These are phyloP conservation scores for Acrocyrtus sp. DNA, from an alignment of 2,888 invertebrate species.

Conservation along the genomic window DNA sequence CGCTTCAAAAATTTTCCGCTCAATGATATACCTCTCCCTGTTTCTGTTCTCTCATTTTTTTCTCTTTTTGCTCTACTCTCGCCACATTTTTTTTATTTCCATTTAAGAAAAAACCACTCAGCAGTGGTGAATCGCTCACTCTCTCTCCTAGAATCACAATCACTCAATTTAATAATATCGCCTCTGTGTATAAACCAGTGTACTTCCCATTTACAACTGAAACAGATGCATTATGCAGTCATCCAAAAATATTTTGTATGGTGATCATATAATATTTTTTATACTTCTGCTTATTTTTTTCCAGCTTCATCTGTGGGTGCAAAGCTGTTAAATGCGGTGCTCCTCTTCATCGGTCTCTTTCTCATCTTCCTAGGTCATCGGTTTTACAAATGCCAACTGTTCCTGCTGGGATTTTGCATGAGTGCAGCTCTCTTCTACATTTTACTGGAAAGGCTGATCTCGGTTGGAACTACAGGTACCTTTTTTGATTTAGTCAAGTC, in stretches of 20 bases:
- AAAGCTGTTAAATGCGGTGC: constrained; percentile 69
- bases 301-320: constrained; percentile 67
- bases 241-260: constrained; percentile 15
- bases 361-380: constrained; percentile 74
- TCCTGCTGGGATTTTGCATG: constrained; percentile 72
- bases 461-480: constrained; percentile 61
- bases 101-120: too few species aligned
- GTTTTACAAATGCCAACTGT: constrained; percentile 74
- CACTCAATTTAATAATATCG: too few species aligned
- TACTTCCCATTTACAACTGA: constrained; percentile 9
- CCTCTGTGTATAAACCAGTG: constrained; percentile 9
- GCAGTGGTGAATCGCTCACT: too few species aligned
- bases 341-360: constrained; percentile 73
- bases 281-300: constrained; percentile 13
- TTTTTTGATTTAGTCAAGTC: too few species aligned
- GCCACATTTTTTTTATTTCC: too few species aligned
- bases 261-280: neutral
- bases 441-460: constrained; percentile 64
- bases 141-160: too few species aligned
- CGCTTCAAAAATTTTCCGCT: constrained; percentile 28
- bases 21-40: too few species aligned
- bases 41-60: too few species aligned
- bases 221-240: too few species aligned
- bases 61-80: too few species aligned
- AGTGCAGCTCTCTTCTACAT: constrained; percentile 72